These are phyloP conservation scores for Theretra japonica DNA, from an alignment of 2,888 invertebrate species.

Conservation along the genomic window DNA sequence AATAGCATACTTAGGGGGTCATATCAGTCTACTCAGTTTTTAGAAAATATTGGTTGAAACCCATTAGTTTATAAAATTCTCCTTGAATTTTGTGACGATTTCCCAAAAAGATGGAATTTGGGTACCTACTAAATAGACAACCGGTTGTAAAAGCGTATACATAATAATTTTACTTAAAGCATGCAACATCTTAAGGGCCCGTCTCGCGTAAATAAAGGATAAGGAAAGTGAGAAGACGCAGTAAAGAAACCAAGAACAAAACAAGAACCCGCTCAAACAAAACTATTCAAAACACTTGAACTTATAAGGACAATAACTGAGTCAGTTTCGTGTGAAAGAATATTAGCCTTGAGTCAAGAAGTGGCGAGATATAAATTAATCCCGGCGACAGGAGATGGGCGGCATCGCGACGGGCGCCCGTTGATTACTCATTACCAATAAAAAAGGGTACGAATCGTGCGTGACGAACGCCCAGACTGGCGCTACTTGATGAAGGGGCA, in stretches of 20 bases:
- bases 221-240: neutral
- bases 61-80: too few species aligned
- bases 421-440: constrained; percentile 56
- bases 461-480: neutral
- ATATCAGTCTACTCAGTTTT: too few species aligned
- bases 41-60: too few species aligned
- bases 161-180: too few species aligned
- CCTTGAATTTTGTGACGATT: too few species aligned
- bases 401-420: constrained; percentile 47
- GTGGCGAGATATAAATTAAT: constrained; percentile 56
- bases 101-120: too few species aligned
- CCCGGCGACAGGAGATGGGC: constrained; percentile 51
- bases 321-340: constrained; percentile 54
- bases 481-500: neutral
- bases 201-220: neutral
- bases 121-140: too few species aligned
- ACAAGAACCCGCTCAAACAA: constrained; percentile 36
- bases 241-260: neutral
- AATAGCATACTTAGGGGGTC: too few species aligned
- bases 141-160: too few species aligned
- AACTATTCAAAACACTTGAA: constrained; percentile 32
- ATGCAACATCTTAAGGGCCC: too few species aligned
- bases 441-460: constrained; percentile 20
- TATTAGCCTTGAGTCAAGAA: constrained; percentile 61
- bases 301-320: constrained; percentile 43